Percentiles rank a stretch among this genome's conserved stretches.
Conservation (phyloP, 2,797 vertebrate species). For the Apogon hyalosoma region DNA sequence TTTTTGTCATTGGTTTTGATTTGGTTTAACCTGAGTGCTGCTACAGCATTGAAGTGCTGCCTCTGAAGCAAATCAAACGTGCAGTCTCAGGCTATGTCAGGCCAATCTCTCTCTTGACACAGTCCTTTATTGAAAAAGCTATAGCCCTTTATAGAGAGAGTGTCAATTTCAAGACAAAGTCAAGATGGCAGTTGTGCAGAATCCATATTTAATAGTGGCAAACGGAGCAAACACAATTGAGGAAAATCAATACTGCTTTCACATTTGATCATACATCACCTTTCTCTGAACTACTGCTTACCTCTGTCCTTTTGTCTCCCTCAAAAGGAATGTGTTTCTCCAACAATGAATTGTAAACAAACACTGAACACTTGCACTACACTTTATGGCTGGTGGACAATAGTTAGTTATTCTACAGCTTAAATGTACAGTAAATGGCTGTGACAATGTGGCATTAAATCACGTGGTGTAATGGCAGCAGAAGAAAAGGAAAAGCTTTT, state of each 20-base stretch:
- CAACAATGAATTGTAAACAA: slow-evolving; percentile 58
- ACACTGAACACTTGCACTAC: slow-evolving; percentile 22
- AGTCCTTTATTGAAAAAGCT: slow-evolving; percentile 76
- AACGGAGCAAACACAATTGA: slow-evolving; percentile 83
- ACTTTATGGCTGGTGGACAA: slow-evolving; percentile 44
- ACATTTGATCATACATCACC: slow-evolving; percentile 81
- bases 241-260: slow-evolving; percentile 84
- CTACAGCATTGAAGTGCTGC: slow-evolving; percentile 53
- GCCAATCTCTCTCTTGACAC: slow-evolving; percentile 69
- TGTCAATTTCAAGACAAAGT: slow-evolving; percentile 83
- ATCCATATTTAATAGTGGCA: slow-evolving; percentile 86
- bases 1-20: slow-evolving; percentile 5
- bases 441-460: slow-evolving; percentile 42
- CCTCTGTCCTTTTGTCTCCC: slow-evolving; percentile 69
- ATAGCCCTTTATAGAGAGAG: slow-evolving; percentile 79
- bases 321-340: slow-evolving; percentile 35
- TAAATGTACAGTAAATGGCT: slow-evolving; percentile 23
- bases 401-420: not conserved
- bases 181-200: slow-evolving; percentile 71
- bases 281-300: slow-evolving; percentile 69
- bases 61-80: slow-evolving; percentile 67
- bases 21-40: slow-evolving; percentile 39
- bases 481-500: not conserved
- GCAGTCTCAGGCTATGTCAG: slow-evolving; percentile 55
- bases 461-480: slow-evolving; percentile 5